A percentile compares a stretch with the other conserved stretches of the same genome.
Evolutionary conservation across 2,888 invertebrate genomes (phyloP).

Genomic region (Sinohyriopsis cumingii): DNA sequence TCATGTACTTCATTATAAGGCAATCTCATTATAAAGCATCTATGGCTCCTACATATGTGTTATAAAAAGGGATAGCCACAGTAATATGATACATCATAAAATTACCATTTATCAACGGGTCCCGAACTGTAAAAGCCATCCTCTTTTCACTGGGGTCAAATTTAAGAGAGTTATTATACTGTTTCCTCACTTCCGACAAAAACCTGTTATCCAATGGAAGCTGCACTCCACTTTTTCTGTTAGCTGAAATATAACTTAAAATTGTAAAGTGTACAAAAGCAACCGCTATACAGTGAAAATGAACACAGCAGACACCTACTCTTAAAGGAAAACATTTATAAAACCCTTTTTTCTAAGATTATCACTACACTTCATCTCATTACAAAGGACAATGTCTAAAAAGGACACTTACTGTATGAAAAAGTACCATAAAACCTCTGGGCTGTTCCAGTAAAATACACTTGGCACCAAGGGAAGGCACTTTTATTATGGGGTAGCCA

Average conservation of each 20-base stretch:
- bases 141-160: constrained; percentile 78
- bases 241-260: constrained; percentile 43
- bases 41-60: background rate
- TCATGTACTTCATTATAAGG: too few relatives aligned
- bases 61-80: background rate
- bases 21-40: too few relatives aligned
- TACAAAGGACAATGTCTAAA: too few relatives aligned
- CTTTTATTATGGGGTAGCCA: too few relatives aligned
- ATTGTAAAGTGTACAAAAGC: background rate
- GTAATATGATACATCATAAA: constrained; percentile 57
- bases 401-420: too few relatives aligned
- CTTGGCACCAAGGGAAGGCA: too few relatives aligned
- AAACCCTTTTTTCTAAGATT: too few relatives aligned
- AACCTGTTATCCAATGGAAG: constrained; percentile 63
- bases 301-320: background rate
- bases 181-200: constrained; percentile 70
- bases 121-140: constrained; percentile 93
- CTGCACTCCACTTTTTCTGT: constrained; percentile 38
- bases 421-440: too few relatives aligned
- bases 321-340: too few relatives aligned
- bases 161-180: constrained; percentile 75
- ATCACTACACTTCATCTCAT: too few relatives aligned
- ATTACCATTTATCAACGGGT: constrained; percentile 91
- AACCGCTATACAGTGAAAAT: background rate
- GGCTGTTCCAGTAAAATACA: too few relatives aligned